Evolutionary conservation across 2,113 vertebrate genomes (phyloP), one percentile per base, ranked within the genome.

Genomic region (Lonchura striata): DNA sequence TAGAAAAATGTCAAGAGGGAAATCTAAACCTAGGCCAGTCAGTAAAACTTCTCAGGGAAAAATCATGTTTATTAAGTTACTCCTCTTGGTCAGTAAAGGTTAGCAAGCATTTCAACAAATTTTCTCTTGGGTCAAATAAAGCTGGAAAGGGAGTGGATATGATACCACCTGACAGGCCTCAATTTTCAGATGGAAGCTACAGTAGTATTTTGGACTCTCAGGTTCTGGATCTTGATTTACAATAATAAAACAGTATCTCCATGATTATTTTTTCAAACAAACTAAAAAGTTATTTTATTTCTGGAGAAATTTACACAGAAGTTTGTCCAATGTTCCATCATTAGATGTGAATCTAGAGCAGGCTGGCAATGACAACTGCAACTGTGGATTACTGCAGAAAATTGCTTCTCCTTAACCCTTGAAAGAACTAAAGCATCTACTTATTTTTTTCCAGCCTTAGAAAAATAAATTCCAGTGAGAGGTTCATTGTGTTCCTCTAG

Each of bases 1-100:
- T 33, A 94, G 90, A 93, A 97, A 96, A 96, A 95, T 93, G 82
- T 96, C 95, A 96, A 88, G 70, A 86, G 68, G 82, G 70, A 92
- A 94, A 88, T 53, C 90, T 49, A 83, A 96, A 88, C 64, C 60
- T 95, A 81, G 33, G 35, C 61, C 52, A 95, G 28, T 41, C 75
- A 86, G 65, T 80, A 95, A 93, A 96, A 82, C 20, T 93, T 70
- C 57, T 78, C 47, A 82, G 86, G 92, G 56, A 39, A 83, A 96
- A 80, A 60, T 76, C 65, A 82, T 79, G 75, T 74, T 92, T 94
- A 86, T 54, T 61, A 95, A 95, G 88, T 84, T 37, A 71, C 50
- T 86, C n/a, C 13, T 90, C 49, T 61, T 86, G 56, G 68, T 88
- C 90, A 86, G 80, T 90, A 93, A 97, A 96, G 88, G 90, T 96